Base-by-base conservation (phyloP, 2,113 vertebrate species). In the Malurus alboscapulatus region DNA sequence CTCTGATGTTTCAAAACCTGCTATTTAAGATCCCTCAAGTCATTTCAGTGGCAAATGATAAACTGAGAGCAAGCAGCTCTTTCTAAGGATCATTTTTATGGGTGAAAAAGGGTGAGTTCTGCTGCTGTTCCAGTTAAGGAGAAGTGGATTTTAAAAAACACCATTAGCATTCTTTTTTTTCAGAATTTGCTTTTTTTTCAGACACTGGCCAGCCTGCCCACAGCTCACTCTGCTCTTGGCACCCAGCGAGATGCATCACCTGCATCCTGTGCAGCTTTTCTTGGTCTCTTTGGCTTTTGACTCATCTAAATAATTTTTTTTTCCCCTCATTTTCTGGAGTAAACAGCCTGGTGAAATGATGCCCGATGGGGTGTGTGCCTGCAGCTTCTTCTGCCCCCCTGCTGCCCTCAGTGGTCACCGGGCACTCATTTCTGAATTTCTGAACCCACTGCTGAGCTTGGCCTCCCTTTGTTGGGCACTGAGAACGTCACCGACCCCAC, bases 401-500 rank as follows among this genome's bases (percentile, higher is more conserved):
- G 59, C 83, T 32, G 57, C 77, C 21, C 68, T 30, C 40, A 8
- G 6, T n/a, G 47, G 7, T 51, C 57, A 18, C 1, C 10, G 15
- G 62, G 17, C 62, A 22, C 44, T 92, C 80, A 69, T 90, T 80
- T 84, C 93, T 68, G 80, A 55, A 79, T 90, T 80, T 84, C 93
- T 68, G 80, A 55, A 79, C 9, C 32, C 3, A 53, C 71, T 19
- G 48, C 20, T 6, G 53, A 19, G 63, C 7, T 34, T 2, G 3
- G 59, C 36, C 90, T 58, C 10, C 2, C 13, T 17, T 0, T 25
- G 38, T 75, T 18, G 3, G 51, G 22, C 86, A 36, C 10, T 0
- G 14, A 44, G 10, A 6, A 11, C 11, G 6, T 82, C 93, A 72
- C 12, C 20, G 19, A 12, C 1, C 10, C 47, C 77, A 9, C 81